phyloP scores from a whole-genome alignment of 2,113 vertebrate genomes.

The Tetrax tetrax region DNA sequence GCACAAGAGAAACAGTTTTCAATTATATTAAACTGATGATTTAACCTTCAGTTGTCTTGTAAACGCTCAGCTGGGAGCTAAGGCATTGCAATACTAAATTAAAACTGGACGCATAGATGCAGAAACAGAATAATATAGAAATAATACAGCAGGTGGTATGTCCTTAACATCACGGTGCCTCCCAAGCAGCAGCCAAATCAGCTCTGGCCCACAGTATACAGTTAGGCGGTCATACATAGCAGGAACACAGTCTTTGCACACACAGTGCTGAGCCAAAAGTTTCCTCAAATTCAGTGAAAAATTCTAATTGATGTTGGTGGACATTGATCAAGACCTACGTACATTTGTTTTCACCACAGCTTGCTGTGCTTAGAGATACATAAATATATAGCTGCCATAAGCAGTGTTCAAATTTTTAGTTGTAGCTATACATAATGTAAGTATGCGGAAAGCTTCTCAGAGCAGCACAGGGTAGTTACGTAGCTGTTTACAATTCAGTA shows the following conservation, averaged over 20 bases:
- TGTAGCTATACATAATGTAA: neutral
- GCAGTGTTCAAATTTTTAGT: neutral
- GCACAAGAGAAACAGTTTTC: neutral
- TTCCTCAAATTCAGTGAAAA: neutral
- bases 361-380: neutral
- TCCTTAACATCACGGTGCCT: constrained; percentile 19
- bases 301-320: neutral
- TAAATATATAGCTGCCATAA: neutral
- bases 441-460: neutral
- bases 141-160: constrained; percentile 45
- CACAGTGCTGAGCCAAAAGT: neutral
- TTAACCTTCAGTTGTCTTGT: constrained; percentile 39
- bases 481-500: neutral
- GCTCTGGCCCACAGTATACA: neutral
- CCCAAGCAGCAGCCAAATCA: neutral
- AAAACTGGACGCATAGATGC: constrained; percentile 23
- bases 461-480: neutral
- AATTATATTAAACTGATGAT: neutral
- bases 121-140: constrained; percentile 24
- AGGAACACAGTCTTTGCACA: neutral
- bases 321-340: neutral
- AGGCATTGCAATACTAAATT: constrained; percentile 33
- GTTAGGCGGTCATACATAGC: neutral
- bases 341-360: neutral
- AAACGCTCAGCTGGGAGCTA: constrained; percentile 44